Conservation (phyloP, 2,888 invertebrate genomes). For the Eugnorisma glareosa region DNA sequence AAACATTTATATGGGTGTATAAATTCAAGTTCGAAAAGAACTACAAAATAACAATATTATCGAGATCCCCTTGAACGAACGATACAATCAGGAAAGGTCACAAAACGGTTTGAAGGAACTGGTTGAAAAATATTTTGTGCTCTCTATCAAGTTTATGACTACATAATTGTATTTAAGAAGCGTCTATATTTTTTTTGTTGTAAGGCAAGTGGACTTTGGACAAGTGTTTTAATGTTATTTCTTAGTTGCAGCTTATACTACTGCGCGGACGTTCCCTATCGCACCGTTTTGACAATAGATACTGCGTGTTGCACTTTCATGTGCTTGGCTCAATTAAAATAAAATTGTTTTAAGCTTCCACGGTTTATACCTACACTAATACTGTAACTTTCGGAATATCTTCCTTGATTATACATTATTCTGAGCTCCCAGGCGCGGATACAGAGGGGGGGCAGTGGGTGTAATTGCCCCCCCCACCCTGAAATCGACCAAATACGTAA, state of each 20-base stretch:
- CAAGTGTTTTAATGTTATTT: neutral
- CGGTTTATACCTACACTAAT: too few species aligned
- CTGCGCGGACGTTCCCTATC: neutral
- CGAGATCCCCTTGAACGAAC: slow-evolving; percentile 9
- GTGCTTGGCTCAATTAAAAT: neutral
- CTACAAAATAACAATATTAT: slow-evolving; percentile 17
- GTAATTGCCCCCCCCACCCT: too few species aligned
- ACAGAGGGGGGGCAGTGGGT: too few species aligned
- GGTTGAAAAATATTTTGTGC: slow-evolving; percentile 30
- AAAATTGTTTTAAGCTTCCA: neutral
- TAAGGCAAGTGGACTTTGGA: neutral
- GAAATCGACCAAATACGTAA: too few species aligned
- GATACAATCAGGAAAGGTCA: slow-evolving; percentile 4
- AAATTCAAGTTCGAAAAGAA: slow-evolving; percentile 26
- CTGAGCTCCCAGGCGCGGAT: too few species aligned
- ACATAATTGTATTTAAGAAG: neutral
- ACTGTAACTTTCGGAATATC: too few species aligned
- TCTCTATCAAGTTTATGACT: slow-evolving; percentile 20
- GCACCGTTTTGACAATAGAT: slow-evolving; percentile 7
- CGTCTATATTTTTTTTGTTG: neutral
- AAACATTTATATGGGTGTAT: slow-evolving; percentile 27
- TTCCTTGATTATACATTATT: too few species aligned
- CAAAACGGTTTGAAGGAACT: slow-evolving; percentile 23
- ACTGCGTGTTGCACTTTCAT: neutral
- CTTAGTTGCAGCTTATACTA: neutral